Base-by-base conservation (phyloP, 2,888 invertebrate genomes). In the Trichogramma dendrolimi region DNA sequence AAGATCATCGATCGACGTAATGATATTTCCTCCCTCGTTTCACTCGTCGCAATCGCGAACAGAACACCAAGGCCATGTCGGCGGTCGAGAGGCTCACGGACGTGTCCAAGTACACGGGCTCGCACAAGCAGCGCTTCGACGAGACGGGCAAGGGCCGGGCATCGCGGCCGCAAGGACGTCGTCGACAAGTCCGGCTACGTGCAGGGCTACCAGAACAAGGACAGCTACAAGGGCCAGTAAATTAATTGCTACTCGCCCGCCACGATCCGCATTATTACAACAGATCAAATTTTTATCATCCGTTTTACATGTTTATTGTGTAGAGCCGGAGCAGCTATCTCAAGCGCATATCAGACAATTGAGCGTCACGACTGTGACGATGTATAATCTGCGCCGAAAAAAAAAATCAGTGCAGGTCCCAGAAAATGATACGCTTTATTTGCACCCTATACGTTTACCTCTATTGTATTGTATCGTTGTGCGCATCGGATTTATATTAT, bases 101-200 rank as follows among this genome's bases (percentile, higher is more conserved):
- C 76, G 85, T 90, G n/a, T 87, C 86, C 71, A 92, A 91, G 75
- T 94, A 92, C 79, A 94, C 94, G 0, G 94, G 94, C 55, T 90
- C 92, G 5, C 92, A 92, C 77, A 91, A 87, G 76, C 90, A 92
- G 71, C 86, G 94, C 39, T 94, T 93, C 74, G 93, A 93, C 79
- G 88, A 89, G 58, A 81, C 84, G 40, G 94, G 94, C 63, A 92
- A 91, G 77, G 93, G 93, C 14, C 91, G 91, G 94, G 94, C 5
- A 90, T 92, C 61, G 84, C 3, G 94, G 94, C 38, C 83, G 94
- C 58, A 91, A 90, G 76, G 90, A 92, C 73, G 57, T 87, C 10
- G 83, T 85, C 27, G 90, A 91, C 70, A 83, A 81, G 38, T 86
- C 87, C 2, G 94, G 93, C 55, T 94, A 94, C 75, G 93, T 94